Evolutionary conservation across 2,113 vertebrate species (phyloP), one percentile per base, ranked within the genome.

Genomic region (Pristiophorus japonicus): DNA sequence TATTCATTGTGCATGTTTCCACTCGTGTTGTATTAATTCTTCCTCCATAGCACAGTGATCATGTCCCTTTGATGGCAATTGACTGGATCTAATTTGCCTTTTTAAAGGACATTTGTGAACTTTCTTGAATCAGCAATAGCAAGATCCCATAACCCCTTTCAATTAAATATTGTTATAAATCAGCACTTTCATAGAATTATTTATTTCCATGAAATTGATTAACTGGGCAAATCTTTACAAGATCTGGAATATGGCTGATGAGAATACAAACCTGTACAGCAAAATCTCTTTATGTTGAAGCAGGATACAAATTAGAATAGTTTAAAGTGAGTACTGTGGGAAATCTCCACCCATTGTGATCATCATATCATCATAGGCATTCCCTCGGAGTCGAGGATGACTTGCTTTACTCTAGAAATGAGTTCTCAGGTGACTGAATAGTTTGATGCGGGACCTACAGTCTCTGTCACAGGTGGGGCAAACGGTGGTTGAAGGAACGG

Each of bases 341-440:
- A 96, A 96, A 95, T 96, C 62, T 96, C 45, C 47, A 97, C 96
- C 87, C 73, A 91, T 84, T 75, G 7, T 96, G 96, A 66, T 97
- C n/a, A n/a, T n/a, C n/a, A n/a, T n/a, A n/a, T n/a, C n/a, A n/a
- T n/a, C n/a, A n/a, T n/a, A n/a, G n/a, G n/a, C n/a, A n/a, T n/a
- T n/a, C n/a, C n/a, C n/a, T n/a, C n/a, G n/a, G n/a, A n/a, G n/a
- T n/a, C n/a, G n/a, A n/a, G n/a, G n/a, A n/a, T n/a, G n/a, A n/a
- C n/a, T n/a, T n/a, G n/a, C n/a, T n/a, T n/a, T n/a, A n/a, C n/a
- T n/a, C n/a, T n/a, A n/a, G n/a, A n/a, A n/a, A n/a, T n/a, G n/a
- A n/a, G n/a, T n/a, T n/a, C n/a, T n/a, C n/a, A n/a, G n/a, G n/a
- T n/a, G n/a, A n/a, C n/a, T n/a, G n/a, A n/a, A n/a, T n/a, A n/a